Evolutionary conservation across 2,888 invertebrate species (phyloP), one percentile per base, ranked within the genome.

Genomic region (Ophion ventricosus): DNA sequence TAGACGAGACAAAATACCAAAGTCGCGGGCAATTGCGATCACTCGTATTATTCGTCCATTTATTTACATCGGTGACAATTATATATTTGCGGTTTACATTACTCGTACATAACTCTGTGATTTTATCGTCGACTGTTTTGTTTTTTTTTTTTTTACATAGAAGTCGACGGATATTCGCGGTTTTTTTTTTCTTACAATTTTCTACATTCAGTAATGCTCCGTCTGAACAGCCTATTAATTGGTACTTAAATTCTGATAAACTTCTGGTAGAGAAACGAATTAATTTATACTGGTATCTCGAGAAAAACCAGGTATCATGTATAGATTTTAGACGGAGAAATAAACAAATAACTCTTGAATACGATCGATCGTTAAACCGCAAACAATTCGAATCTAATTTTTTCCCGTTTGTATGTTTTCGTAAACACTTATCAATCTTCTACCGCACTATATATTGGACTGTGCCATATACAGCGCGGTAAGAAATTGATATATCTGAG

Each of bases 341-440:
- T 49, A 17, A 43, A 49, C 4, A 11, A 66, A 40, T 23, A 49
- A 26, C 8, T 26, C 20, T 11, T 43, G 2, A 67, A 67, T 67
- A 40, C 1, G 17, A 49, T 49, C 57, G 57, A 57, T 57, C 57
- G 57, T 8, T 63, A 29, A 63, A 17, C 17, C 25, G 63, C 5
- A 11, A 63, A 63, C 23, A 56, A 70, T 35, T 3, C 10, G 20
- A 35, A 26, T 5, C 1, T 54, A n/a, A 10, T 7, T 14, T 17
- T 72, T 72, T 40, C 35, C 10, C 17, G 25, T 59, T 17, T n/a
- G 8, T 72, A 54, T 70, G 66, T 63, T 80, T 80, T 83, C 89
- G 88, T 87, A 89, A 91, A 91, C 88, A 89, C 86, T 87, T 87
- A 82, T 88, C 88, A 89, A 89, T 91, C 91, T 49, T 17, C 89